These are phyloP conservation scores for Centropus bengalensis DNA, from an alignment of 2,113 vertebrate genomes.

Conservation along the genomic window DNA sequence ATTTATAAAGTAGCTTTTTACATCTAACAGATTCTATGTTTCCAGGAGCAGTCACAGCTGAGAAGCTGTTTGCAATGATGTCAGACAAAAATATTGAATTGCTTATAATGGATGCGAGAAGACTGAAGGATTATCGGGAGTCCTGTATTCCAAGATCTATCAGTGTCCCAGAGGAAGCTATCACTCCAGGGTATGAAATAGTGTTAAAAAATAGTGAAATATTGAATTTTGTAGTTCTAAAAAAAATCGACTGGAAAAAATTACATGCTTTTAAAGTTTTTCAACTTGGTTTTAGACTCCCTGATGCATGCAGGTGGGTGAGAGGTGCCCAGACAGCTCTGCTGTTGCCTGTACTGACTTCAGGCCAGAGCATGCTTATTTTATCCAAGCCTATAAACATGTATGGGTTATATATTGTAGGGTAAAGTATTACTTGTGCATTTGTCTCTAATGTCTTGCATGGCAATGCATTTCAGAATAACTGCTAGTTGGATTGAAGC, in stretches of 20 bases:
- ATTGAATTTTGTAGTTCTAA: not conserved
- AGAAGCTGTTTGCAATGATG: slow-evolving; percentile 92
- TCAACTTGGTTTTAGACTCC: not conserved
- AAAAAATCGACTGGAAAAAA: not conserved
- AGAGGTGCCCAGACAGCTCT: not conserved
- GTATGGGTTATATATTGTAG: not conserved
- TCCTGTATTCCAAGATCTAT: slow-evolving; percentile 89
- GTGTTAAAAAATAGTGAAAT: not conserved
- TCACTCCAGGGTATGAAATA: slow-evolving; percentile 87
- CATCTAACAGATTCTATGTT: slow-evolving; percentile 22
- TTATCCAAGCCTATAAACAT: not conserved
- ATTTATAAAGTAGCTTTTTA: not conserved
- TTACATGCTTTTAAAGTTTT: not conserved
- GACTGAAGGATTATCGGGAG: slow-evolving; percentile 84
- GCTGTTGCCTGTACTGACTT: not conserved
- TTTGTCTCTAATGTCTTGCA: not conserved
- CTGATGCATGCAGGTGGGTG: not conserved
- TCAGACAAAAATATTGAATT: slow-evolving; percentile 83
- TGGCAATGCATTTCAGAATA: slow-evolving; percentile 80
- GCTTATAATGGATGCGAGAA: slow-evolving; percentile 93
- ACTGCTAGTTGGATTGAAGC: slow-evolving; percentile 90
- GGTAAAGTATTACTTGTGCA: not conserved
- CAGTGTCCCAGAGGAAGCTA: slow-evolving; percentile 91
- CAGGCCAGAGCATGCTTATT: not conserved
- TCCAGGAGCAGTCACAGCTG: slow-evolving; percentile 86